Conservation (phyloP, 2,888 invertebrate species). For the Thelaira solivaga region DNA sequence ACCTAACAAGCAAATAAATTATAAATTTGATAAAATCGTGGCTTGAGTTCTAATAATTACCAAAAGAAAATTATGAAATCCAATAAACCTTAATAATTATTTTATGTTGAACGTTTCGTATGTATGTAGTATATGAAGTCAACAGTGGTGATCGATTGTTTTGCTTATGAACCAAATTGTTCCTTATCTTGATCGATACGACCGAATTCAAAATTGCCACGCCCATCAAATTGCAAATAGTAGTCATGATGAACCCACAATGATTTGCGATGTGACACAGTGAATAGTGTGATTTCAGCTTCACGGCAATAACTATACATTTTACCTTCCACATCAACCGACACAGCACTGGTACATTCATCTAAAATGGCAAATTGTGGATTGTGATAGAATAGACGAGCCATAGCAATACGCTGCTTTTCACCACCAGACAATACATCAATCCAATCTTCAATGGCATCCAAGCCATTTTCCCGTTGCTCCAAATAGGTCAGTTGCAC, state of each 20-base stretch:
- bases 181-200: constrained; percentile 90
- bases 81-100: no score
- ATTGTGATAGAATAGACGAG: constrained; percentile 95
- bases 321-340: constrained; percentile 97
- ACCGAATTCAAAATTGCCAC: constrained; percentile 92
- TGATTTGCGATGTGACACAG: constrained; percentile 97
- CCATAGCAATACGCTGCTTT: constrained; percentile 99
- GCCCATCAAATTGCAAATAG: constrained; percentile 96
- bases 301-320: constrained; percentile 97
- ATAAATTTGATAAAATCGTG: no score
- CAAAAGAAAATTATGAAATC: no score
- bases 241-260: constrained; percentile 99
- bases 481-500: constrained; percentile 92
- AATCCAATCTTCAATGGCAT: constrained; percentile 98
- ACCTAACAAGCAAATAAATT: no score
- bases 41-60: no score
- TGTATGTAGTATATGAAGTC: no score
- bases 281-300: constrained; percentile 92
- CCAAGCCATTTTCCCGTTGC: constrained; percentile 91
- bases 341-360: constrained; percentile 99
- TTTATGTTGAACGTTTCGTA: no score
- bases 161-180: constrained; percentile 92
- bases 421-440: constrained; percentile 98
- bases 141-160: no score
- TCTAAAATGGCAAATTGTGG: constrained; percentile 99